Base-by-base conservation (phyloP, 2,888 invertebrate genomes). In the Neoascia interrupta region DNA sequence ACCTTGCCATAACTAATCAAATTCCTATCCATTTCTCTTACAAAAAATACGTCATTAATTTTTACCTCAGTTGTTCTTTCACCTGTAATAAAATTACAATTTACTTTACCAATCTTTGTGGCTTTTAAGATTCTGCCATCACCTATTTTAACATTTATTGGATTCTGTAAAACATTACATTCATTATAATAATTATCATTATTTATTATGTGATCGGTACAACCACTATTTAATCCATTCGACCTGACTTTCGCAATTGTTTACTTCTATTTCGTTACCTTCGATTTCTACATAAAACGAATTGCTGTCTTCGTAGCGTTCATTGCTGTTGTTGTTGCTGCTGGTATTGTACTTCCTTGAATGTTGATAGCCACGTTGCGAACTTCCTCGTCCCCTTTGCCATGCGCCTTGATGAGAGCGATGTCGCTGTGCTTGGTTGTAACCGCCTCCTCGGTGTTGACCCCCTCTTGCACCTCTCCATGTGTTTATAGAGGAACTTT, bases 141-240 rank as follows among this genome's bases (percentile, higher is more conserved):
- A 34, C 53, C 51, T 47, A 73, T 13, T 28, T 45, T 56, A 10
- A 73, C 63, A 45, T 61, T 31, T 2, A 70, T 26, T 26, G 26
- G 8, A 5, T 26, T 26, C 8, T 26, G 5, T 8, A 26, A 8
- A 5, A 5, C 8, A 26, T 8, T 26, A 5, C 5, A 26, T 8
- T 26, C 26, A 5, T 5, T 26, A 26, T 5, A 26, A 26, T 5
- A 26, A 8, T 4, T 26, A 5, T 26, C 26, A 26, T 26, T 8
- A 26, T 26, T 26, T 5, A 26, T 23, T 1, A 75, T 53, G 26
- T 69, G 75, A 36, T 69, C 63, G 5, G 75, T 54, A 28, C 61
- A 75, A 5, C 75, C 75, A 15, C 75, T 75, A 8, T 75, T 64
- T 49, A 76, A 70, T 15, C 49, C 63, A 23, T 37, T 63, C 23